These are phyloP conservation scores for Lerista edwardsae DNA, from an alignment of 2,797 vertebrate species.

Conservation along the genomic window DNA sequence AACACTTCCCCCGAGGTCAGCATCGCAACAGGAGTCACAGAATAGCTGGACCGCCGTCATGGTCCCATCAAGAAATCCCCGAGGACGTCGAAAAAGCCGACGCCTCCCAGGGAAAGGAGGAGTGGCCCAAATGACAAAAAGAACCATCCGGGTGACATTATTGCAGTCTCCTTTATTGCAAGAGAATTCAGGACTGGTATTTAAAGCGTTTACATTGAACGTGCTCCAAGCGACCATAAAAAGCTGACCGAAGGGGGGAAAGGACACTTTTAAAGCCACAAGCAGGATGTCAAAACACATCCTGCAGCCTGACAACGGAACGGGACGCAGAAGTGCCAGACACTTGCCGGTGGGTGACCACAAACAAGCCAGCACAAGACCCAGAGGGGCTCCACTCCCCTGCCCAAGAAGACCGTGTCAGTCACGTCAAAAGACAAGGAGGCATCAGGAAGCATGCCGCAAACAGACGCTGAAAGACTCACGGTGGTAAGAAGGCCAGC, in stretches of 20 bases:
- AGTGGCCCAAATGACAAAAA: not conserved
- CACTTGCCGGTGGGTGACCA: not conserved
- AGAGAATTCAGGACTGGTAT: not conserved
- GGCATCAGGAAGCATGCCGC: not conserved
- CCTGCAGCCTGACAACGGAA: not conserved
- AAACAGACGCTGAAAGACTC: no score
- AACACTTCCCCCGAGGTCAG: no score
- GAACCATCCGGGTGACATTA: slow-evolving; percentile 22
- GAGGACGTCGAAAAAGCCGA: slow-evolving; percentile 16
- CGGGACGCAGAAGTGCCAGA: not conserved
- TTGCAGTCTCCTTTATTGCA: not conserved
- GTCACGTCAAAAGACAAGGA: not conserved
- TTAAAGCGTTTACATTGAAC: no score
- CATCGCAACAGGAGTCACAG: no score
- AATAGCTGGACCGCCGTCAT: no score
- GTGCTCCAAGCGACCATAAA: not conserved
- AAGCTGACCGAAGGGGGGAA: not conserved
- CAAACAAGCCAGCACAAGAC: not conserved
- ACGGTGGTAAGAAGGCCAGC: no score
- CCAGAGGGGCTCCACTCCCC: not conserved
- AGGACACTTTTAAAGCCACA: not conserved
- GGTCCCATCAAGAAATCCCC: no score
- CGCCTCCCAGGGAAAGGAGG: not conserved
- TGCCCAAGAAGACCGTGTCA: rapidly evolving
- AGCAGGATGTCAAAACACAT: not conserved